Conservation (phyloP, 2,888 invertebrate genomes). For the Sesamia inferens region DNA sequence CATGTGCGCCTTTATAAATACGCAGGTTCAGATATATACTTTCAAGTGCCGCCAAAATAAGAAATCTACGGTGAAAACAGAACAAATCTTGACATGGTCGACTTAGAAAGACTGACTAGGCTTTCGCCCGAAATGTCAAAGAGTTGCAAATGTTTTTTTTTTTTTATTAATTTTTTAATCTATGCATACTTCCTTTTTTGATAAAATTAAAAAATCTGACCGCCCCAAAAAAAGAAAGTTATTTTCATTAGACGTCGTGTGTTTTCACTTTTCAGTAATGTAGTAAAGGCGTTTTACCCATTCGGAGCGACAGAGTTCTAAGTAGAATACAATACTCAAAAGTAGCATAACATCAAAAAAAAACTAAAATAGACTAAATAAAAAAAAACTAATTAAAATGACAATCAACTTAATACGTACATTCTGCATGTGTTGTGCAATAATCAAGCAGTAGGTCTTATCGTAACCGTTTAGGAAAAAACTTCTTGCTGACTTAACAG, state of each 20-base stretch:
- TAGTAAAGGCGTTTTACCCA: constrained; percentile 53
- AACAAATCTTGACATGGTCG: constrained; percentile 58
- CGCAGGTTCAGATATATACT: constrained; percentile 37
- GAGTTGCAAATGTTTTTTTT: constrained; percentile 28
- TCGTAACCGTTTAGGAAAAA: constrained; percentile 76
- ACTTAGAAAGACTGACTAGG: constrained; percentile 61
- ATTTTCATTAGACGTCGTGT: constrained; percentile 46
- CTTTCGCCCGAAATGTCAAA: constrained; percentile 51
- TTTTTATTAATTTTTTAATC: constrained; percentile 3
- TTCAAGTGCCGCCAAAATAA: constrained; percentile 57
- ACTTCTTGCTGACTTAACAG: constrained; percentile 84
- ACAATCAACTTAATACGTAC: constrained; percentile 85
- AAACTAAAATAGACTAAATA: constrained; percentile 70
- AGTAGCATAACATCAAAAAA: constrained; percentile 67
- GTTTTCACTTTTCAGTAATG: constrained; percentile 49
- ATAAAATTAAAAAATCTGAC: constrained; percentile 34
- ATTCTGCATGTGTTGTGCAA: constrained; percentile 88
- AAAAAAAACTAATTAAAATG: constrained; percentile 59
- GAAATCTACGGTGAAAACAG: constrained; percentile 28
- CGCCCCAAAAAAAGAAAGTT: constrained; percentile 36
- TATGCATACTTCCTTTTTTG: constrained; percentile 4
- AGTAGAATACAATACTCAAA: constrained; percentile 67
- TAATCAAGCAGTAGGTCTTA: constrained; percentile 83
- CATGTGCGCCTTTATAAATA: constrained; percentile 46
- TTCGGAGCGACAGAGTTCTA: constrained; percentile 74